Percentiles rank a stretch among this genome's conserved stretches.
These are phyloP conservation scores for Sylvicola fuscatus DNA, from an alignment of 2,888 invertebrate genomes.

Conservation along the genomic window DNA sequence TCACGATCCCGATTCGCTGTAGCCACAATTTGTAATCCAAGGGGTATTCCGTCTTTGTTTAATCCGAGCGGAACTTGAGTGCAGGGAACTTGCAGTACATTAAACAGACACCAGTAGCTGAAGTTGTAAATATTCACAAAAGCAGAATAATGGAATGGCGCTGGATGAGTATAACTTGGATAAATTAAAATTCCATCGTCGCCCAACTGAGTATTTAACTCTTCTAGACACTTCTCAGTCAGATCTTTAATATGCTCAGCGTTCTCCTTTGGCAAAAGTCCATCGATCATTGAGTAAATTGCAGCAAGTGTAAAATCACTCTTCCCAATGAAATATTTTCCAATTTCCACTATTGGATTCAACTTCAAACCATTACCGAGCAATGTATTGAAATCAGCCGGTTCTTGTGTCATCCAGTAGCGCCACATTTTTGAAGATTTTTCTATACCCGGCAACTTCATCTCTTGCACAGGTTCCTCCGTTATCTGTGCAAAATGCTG, in stretches of 20 bases:
- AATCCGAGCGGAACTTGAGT: conserved; percentile 76
- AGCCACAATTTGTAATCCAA: conserved; percentile 77
- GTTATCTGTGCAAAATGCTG: conserved; percentile 22
- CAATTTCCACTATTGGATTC: conserved; percentile 30
- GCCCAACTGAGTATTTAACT: conserved; percentile 34
- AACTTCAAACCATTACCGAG: conserved; percentile 39
- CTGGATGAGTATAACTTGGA: conserved; percentile 58
- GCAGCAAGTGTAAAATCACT: conserved; percentile 47
- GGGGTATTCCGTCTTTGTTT: conserved; percentile 57
- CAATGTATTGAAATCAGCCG: conserved; percentile 35
- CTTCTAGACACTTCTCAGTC: conserved; percentile 34
- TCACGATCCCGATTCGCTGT: conserved; percentile 63
- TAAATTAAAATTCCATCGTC: conserved; percentile 64
- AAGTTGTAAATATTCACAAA: conserved; percentile 64
- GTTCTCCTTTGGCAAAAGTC: conserved; percentile 40
- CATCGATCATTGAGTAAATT: conserved; percentile 42
- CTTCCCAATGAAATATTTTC: conserved; percentile 29
- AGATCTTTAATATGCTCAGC: conserved; percentile 38
- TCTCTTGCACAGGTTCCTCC: conserved; percentile 15
- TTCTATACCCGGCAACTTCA: conserved; percentile 16
- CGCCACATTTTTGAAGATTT: conserved; percentile 47
- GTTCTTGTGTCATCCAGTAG: conserved; percentile 53
- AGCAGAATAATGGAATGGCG: conserved; percentile 64
- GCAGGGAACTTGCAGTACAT: conserved; percentile 60
- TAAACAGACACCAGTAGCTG: conserved; percentile 68